Percentiles rank a stretch among this genome's conserved stretches.
phyloP scores from a whole-genome alignment of 1,140 invertebrate genomes.

The Rhopalosiphum maidis region DNA sequence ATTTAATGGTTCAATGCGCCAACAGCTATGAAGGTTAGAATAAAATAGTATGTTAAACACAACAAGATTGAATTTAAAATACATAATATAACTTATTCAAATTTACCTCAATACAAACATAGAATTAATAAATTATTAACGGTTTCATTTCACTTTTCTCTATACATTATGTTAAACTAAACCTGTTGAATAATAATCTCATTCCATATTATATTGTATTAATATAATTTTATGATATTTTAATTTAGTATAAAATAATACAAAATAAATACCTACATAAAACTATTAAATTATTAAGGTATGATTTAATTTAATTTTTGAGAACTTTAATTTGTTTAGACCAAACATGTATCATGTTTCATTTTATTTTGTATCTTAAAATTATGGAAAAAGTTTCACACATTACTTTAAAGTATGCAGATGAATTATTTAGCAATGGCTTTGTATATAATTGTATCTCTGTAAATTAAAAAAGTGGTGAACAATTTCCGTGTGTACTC shows the following conservation, averaged over 20 bases:
- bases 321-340: background rate
- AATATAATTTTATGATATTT: too few species aligned
- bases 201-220: background rate
- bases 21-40: background rate
- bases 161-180: background rate
- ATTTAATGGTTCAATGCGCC: background rate
- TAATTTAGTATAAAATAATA: background rate
- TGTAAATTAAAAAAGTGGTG: background rate
- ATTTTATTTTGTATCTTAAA: background rate
- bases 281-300: background rate
- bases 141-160: background rate
- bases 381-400: constrained; percentile 3
- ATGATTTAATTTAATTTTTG: background rate
- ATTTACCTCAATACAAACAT: background rate
- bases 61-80: background rate
- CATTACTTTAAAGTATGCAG: background rate
- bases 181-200: background rate
- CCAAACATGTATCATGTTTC: background rate
- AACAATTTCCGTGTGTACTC: constrained; percentile 14
- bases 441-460: background rate
- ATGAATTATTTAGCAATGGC: background rate
- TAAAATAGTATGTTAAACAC: background rate
- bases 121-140: background rate
- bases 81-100: background rate
- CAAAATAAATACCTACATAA: background rate